These are phyloP conservation scores for Crossoptilon crossoptilon DNA, from an alignment of 2,797 vertebrate species.

Conservation along the genomic window DNA sequence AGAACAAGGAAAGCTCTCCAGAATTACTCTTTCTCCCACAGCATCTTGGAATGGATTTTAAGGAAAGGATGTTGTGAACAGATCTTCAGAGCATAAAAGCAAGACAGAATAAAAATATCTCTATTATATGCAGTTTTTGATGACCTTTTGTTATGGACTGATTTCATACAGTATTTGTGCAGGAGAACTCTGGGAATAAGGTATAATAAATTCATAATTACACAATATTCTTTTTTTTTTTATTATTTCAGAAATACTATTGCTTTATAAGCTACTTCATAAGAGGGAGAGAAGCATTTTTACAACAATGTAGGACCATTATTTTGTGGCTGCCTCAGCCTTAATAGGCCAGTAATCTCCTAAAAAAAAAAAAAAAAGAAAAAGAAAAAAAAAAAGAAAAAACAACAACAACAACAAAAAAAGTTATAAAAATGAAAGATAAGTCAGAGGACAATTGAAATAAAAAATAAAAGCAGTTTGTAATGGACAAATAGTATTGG, in stretches of 20 bases:
- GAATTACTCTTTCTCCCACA: background rate
- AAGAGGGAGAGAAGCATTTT: background rate
- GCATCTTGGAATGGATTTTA: background rate
- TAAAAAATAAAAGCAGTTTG: background rate
- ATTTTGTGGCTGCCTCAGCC: background rate
- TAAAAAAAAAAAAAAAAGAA: background rate
- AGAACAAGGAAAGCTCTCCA: background rate
- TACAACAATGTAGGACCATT: background rate
- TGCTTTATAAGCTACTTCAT: background rate
- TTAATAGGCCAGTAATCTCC: constrained; percentile 22
- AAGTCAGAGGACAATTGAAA: background rate
- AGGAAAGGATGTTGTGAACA: background rate
- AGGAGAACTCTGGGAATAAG: background rate
- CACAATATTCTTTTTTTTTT: background rate
- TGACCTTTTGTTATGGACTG: background rate
- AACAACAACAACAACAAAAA: too few relatives aligned
- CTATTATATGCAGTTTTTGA: background rate
- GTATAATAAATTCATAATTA: background rate
- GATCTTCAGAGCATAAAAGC: background rate
- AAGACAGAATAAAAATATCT: background rate
- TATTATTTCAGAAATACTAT: background rate
- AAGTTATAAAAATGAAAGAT: background rate
- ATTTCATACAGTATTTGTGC: background rate
- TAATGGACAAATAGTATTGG: constrained; percentile 17
- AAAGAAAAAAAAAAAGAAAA: background rate